Percentiles rank a stretch among this genome's conserved stretches.
phyloP scores from a whole-genome alignment of 2,113 vertebrate species.

The Merops nubicus region DNA sequence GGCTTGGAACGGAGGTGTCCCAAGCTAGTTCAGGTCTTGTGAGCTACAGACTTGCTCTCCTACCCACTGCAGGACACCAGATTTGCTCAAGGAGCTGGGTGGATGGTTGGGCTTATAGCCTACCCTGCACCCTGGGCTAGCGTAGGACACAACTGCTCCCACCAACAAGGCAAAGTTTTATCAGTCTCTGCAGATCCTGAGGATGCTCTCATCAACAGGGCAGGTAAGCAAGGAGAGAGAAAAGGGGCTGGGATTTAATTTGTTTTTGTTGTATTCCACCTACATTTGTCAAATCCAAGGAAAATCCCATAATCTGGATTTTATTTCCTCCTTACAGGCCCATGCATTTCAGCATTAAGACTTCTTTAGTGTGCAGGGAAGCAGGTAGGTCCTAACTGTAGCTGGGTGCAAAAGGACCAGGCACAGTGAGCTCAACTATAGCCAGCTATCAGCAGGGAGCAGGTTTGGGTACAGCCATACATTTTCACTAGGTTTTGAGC shows the following conservation, averaged over 20 bases:
- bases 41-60: background rate
- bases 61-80: background rate
- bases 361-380: background rate
- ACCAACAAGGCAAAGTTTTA: background rate
- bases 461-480: background rate
- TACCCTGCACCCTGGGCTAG: background rate
- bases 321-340: constrained; percentile 20
- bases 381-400: background rate
- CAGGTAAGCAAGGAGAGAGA: background rate
- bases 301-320: constrained; percentile 15
- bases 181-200: background rate
- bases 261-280: background rate
- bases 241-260: background rate
- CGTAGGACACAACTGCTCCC: rapidly evolving
- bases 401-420: background rate
- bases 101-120: background rate
- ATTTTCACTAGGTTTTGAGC: background rate
- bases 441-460: background rate
- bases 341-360: background rate
- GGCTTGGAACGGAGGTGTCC: background rate
- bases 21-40: background rate
- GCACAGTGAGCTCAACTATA: background rate
- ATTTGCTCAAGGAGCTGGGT: background rate
- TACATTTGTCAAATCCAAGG: background rate
- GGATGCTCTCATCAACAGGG: background rate